A percentile compares a stretch with the other conserved stretches of the same genome.
Evolutionary conservation across 1,140 invertebrate species (phyloP).

Genomic region (Calephelis virginiensis): DNA sequence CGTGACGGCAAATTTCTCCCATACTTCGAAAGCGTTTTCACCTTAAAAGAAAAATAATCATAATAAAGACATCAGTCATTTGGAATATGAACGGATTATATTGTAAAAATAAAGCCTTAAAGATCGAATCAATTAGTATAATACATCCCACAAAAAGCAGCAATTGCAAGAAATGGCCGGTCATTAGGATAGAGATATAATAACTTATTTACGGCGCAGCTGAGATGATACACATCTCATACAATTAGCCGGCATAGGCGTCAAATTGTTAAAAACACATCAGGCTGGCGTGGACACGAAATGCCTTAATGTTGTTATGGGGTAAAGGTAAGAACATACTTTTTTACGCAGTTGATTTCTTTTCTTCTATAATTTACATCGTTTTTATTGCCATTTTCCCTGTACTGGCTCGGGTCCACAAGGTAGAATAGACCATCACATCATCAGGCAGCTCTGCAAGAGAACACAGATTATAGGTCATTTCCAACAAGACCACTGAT

Average conservation of each 20-base stretch:
- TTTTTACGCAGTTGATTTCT: background rate
- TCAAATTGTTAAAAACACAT: constrained; percentile 52
- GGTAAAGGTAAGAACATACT: background rate
- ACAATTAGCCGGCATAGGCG: constrained; percentile 27
- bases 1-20: no score
- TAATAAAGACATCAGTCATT: no score
- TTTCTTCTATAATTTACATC: background rate
- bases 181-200: constrained; percentile 32
- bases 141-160: constrained; percentile 1
- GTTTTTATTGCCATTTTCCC: no score
- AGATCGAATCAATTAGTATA: constrained; percentile 6
- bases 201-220: constrained; percentile 53
- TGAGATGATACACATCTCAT: constrained; percentile 40
- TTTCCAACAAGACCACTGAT: no score
- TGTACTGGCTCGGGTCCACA: no score
- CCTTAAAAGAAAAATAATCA: no score
- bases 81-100: no score
- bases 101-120: background rate
- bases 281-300: constrained; percentile 6
- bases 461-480: no score
- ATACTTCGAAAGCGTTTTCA: no score
- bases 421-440: no score
- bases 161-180: constrained; percentile 25
- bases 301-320: background rate
- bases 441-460: no score